Percentiles rank a stretch among this genome's conserved stretches.
Conservation (phyloP, 1,140 invertebrate species). For the Caerostris darwini region DNA sequence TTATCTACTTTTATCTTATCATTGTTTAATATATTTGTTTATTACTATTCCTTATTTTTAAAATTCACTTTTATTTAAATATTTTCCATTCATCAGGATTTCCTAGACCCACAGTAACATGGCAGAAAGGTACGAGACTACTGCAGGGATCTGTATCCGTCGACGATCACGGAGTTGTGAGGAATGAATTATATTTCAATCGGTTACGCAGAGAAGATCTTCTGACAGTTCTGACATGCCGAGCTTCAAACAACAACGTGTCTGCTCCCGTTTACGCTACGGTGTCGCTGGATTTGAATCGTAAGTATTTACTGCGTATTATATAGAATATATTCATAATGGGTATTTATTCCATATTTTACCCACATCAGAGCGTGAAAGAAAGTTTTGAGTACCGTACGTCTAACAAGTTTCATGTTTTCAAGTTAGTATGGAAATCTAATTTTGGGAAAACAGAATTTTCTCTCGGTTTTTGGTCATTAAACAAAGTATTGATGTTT, state of each 20-base stretch:
- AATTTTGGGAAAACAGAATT: too few species aligned
- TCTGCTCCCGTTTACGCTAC: conserved; percentile 82
- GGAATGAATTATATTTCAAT: conserved; percentile 86
- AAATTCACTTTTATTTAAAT: not conserved
- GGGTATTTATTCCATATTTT: too few species aligned
- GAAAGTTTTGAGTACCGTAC: too few species aligned
- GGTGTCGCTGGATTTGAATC: conserved; percentile 80
- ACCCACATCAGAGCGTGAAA: too few species aligned
- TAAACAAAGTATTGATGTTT: too few species aligned
- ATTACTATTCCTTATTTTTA: not conserved
- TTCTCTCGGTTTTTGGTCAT: too few species aligned
- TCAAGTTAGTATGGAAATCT: too few species aligned
- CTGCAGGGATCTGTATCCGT: conserved; percentile 88
- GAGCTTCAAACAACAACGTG: conserved; percentile 90
- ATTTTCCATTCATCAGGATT: conserved; percentile 85
- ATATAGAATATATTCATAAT: not conserved
- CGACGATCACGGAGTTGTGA: conserved; percentile 82
- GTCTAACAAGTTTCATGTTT: too few species aligned
- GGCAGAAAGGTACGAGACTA: conserved; percentile 90
- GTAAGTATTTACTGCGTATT: conserved; percentile 79
- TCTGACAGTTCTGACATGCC: conserved; percentile 91
- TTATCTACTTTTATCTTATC: too few species aligned
- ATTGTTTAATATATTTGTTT: too few species aligned
- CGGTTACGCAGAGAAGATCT: conserved; percentile 89
- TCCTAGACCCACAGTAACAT: conserved; percentile 90